Conservation (phyloP, 2,888 invertebrate genomes). For the Caenorhabditis sp. region DNA sequence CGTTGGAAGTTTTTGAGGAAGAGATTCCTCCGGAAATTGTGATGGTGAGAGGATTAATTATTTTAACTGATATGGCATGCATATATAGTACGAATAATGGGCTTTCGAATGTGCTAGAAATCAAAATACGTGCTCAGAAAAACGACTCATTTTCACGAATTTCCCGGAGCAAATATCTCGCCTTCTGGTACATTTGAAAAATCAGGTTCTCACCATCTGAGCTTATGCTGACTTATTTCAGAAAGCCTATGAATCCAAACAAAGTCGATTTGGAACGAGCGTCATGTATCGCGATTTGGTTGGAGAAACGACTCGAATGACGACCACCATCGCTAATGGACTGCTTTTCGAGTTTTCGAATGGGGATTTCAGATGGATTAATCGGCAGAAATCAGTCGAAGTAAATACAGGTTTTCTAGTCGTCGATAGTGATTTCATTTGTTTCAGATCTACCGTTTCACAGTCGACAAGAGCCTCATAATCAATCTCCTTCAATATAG, state of each 20-base stretch:
- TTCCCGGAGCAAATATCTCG: no score
- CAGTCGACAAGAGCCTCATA: constrained; percentile 22
- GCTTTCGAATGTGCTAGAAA: no score
- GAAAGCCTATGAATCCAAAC: constrained; percentile 11
- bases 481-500: neutral
- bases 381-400: constrained; percentile 21
- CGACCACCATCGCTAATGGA: constrained; percentile 36
- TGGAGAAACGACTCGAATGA: constrained; percentile 21
- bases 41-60: constrained; percentile 24
- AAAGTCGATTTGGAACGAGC: constrained; percentile 6
- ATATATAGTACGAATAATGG: no score
- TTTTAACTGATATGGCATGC: no score
- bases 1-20: constrained; percentile 25
- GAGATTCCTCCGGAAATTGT: constrained; percentile 4
- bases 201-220: no score
- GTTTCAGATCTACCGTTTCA: constrained; percentile 29
- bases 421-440: neutral
- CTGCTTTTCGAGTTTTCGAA: constrained; percentile 29
- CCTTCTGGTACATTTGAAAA: no score
- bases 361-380: constrained; percentile 37
- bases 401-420: no score
- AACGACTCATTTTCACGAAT: no score
- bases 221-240: no score
- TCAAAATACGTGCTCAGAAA: no score
- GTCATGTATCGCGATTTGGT: constrained; percentile 15